These are phyloP conservation scores for Philopotamus ludificatus DNA, from an alignment of 1,140 invertebrate genomes.

Conservation along the genomic window DNA sequence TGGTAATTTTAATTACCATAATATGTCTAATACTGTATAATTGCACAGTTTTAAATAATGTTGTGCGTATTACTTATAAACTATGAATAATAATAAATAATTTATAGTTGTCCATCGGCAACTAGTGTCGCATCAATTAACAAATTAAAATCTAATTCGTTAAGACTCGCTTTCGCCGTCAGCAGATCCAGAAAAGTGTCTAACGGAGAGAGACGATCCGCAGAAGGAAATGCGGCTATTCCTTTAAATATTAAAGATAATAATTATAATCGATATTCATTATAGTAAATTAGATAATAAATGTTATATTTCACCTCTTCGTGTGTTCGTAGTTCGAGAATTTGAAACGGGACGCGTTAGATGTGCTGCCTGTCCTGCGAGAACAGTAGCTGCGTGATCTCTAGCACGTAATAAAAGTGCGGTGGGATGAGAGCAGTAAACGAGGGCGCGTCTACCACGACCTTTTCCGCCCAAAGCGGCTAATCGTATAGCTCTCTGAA, in stretches of 20 bases:
- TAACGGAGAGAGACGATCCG: conserved; percentile 72
- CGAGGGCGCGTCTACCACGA: conserved; percentile 71
- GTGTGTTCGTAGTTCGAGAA: conserved; percentile 25
- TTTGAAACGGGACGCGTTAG: conserved; percentile 36
- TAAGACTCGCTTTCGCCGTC: conserved; percentile 80
- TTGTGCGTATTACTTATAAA: too few relatives aligned
- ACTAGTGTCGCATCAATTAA: conserved; percentile 74
- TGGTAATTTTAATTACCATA: too few relatives aligned
- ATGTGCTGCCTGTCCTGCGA: conserved; percentile 61
- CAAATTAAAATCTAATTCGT: conserved; percentile 78
- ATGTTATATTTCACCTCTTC: conserved; percentile 26
- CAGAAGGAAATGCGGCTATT: conserved; percentile 67
- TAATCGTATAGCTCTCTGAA: conserved; percentile 27
- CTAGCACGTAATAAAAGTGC: conserved; percentile 74
- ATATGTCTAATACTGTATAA: too few relatives aligned
- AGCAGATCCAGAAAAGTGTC: conserved; percentile 81
- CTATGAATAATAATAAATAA: too few relatives aligned
- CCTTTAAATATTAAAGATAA: conserved; percentile 55
- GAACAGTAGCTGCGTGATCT: conserved; percentile 75
- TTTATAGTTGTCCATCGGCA: conserved; percentile 23
- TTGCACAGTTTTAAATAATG: too few relatives aligned
- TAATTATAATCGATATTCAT: background rate
- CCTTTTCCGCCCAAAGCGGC: conserved; percentile 67
- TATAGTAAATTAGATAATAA: background rate
- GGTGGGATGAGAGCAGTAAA: conserved; percentile 75